Evolutionary conservation across 92 coral and sea anemone species (phyloP).

Genomic region (Plumapathes pennacea): DNA sequence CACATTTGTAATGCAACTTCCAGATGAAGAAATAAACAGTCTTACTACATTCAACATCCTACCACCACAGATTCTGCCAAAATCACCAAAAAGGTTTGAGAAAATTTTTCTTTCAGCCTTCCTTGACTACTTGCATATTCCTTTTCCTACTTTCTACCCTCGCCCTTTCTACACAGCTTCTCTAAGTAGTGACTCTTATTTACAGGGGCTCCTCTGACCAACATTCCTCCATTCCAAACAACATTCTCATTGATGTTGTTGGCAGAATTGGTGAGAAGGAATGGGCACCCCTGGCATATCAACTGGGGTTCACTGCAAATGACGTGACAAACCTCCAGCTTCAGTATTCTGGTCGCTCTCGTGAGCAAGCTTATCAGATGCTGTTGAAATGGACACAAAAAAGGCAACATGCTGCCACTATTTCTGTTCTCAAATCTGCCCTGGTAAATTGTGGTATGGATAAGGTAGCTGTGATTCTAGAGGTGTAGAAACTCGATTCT

Average conservation of each 20-base stretch:
- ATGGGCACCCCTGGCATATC: slow-evolving; percentile 65
- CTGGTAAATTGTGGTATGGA: slow-evolving; percentile 53
- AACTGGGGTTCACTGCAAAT: slow-evolving; percentile 61
- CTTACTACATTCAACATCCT: slow-evolving; percentile 52
- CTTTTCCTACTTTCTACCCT: not conserved
- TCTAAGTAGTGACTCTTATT: not conserved
- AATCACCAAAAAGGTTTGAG: slow-evolving; percentile 5
- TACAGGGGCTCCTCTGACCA: not conserved
- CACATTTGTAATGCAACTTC: slow-evolving; percentile 44
- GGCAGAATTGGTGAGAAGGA: slow-evolving; percentile 67
- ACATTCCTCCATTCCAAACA: slow-evolving; percentile 46
- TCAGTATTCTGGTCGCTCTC: slow-evolving; percentile 60
- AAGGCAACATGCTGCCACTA: slow-evolving; percentile 39
- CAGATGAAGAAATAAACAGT: slow-evolving; percentile 54
- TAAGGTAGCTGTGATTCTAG: not conserved
- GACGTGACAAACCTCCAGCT: slow-evolving; percentile 37
- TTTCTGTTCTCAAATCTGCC: slow-evolving; percentile 33
- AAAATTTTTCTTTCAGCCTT: not conserved
- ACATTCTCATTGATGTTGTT: slow-evolving; percentile 34
- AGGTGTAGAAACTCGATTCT: no score
- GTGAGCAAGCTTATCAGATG: slow-evolving; percentile 71
- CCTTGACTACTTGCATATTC: not conserved
- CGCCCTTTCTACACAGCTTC: not conserved
- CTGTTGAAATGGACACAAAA: slow-evolving; percentile 54
- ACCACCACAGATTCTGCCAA: slow-evolving; percentile 35